Evolutionary conservation across 2,113 vertebrate genomes (phyloP).

Genomic region (Petaurus breviceps): DNA sequence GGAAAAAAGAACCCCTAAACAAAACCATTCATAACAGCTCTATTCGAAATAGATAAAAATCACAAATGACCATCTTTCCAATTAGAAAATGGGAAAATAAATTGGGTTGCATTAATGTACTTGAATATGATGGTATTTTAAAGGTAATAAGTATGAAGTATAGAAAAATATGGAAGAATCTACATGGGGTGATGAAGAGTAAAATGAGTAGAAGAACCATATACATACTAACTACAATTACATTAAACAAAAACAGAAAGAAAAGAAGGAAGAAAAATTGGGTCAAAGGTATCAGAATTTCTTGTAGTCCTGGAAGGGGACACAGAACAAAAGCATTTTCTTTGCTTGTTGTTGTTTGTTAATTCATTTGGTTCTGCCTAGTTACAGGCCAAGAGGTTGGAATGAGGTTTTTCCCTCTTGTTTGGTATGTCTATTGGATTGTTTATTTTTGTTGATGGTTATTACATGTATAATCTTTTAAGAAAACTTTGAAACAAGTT

Average conservation of each 20-base stretch:
- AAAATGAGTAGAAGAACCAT: not conserved
- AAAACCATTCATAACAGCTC: not conserved
- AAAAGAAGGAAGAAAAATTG: not conserved
- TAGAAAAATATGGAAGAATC: not conserved
- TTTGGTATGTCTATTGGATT: not conserved
- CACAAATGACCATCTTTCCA: not conserved
- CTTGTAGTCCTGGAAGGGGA: not conserved
- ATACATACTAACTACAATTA: not conserved
- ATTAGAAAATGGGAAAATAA: not conserved
- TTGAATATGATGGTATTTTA: not conserved
- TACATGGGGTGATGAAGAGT: not conserved
- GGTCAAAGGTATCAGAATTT: not conserved
- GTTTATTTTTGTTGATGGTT: not conserved
- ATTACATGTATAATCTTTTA: not conserved
- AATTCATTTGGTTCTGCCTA: constrained; percentile 1
- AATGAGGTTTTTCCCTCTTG: not conserved
- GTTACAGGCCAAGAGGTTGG: not conserved
- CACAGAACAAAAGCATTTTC: not conserved
- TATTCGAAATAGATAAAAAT: not conserved
- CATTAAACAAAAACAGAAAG: not conserved
- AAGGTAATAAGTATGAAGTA: not conserved
- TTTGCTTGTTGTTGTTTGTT: not conserved
- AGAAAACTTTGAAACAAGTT: not conserved
- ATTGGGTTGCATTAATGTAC: not conserved
- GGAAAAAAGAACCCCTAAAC: not conserved